phyloP scores from a whole-genome alignment of 2,113 vertebrate species.

The Coreoperca whiteheadi region DNA sequence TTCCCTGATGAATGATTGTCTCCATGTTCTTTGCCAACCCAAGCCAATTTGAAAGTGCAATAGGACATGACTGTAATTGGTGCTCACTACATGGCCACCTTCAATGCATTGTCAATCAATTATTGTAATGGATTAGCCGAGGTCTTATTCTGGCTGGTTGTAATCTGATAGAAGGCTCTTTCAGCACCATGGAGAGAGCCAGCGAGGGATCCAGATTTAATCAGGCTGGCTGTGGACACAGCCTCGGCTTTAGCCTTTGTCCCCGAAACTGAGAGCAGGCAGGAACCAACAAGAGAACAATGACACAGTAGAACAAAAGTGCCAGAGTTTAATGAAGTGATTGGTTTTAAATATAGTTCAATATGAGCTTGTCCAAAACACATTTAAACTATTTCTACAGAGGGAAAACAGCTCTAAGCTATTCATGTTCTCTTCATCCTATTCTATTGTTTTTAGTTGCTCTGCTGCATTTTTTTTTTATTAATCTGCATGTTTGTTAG shows the following conservation, averaged over 20 bases:
- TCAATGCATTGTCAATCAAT: conserved; percentile 93
- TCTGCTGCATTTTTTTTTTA: background rate
- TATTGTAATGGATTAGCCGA: conserved; percentile 96
- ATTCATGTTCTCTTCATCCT: background rate
- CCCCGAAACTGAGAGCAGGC: conserved; percentile 89
- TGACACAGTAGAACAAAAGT: conserved; percentile 90
- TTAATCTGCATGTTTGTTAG: background rate
- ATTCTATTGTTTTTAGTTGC: background rate
- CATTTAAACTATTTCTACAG: conserved; percentile 26
- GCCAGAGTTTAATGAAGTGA: conserved; percentile 71
- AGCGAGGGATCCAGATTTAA: conserved; percentile 96
- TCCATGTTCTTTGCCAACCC: conserved; percentile 54
- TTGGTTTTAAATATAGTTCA: conserved; percentile 63
- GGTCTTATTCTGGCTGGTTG: conserved; percentile 91
- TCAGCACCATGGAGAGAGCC: conserved; percentile 95
- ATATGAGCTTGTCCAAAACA: conserved; percentile 35
- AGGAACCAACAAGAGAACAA: conserved; percentile 89
- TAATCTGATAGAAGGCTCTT: conserved; percentile 96
- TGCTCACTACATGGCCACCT: conserved; percentile 90
- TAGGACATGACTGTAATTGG: conserved; percentile 87
- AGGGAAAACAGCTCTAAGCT: background rate
- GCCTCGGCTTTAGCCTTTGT: conserved; percentile 90
- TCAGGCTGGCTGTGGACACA: conserved; percentile 93
- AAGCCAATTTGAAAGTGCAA: conserved; percentile 74
- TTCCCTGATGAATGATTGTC: conserved; percentile 56